These are phyloP conservation scores for Bubalus kerabau DNA, from an alignment of 2,113 vertebrate species.

Conservation along the genomic window DNA sequence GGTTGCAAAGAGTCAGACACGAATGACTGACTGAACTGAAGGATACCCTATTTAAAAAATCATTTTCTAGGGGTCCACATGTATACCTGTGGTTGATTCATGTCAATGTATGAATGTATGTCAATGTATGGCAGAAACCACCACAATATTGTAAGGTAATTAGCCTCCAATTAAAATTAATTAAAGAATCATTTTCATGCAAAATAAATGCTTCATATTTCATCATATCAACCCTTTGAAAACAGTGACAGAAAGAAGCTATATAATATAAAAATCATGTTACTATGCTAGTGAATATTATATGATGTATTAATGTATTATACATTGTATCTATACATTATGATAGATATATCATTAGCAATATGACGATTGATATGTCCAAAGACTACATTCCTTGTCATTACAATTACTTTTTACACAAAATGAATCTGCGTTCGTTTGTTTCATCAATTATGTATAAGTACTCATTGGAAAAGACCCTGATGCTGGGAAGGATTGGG, in stretches of 20 bases:
- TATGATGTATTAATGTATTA: not conserved
- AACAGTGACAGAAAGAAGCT: not conserved
- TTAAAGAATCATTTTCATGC: no score
- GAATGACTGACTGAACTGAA: not conserved
- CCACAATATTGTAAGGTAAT: not conserved
- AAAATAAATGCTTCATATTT: not conserved
- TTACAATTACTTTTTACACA: not conserved
- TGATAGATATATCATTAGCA: not conserved
- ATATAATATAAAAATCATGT: not conserved
- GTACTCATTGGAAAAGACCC: no score
- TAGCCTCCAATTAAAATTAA: no score
- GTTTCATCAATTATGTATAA: not conserved
- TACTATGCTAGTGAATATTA: not conserved
- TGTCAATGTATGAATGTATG: not conserved
- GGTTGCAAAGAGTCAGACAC: accelerated
- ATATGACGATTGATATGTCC: not conserved
- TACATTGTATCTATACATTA: not conserved
- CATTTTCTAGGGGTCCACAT: not conserved
- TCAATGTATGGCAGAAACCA: not conserved
- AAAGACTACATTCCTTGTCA: not conserved
- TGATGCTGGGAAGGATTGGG: no score
- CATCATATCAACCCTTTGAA: not conserved
- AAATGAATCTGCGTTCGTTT: not conserved
- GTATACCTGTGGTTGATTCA: not conserved
- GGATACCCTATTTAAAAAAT: not conserved